Evolutionary conservation across 2,888 invertebrate species (phyloP).

Genomic region (Allophyes oxyacanthae): DNA sequence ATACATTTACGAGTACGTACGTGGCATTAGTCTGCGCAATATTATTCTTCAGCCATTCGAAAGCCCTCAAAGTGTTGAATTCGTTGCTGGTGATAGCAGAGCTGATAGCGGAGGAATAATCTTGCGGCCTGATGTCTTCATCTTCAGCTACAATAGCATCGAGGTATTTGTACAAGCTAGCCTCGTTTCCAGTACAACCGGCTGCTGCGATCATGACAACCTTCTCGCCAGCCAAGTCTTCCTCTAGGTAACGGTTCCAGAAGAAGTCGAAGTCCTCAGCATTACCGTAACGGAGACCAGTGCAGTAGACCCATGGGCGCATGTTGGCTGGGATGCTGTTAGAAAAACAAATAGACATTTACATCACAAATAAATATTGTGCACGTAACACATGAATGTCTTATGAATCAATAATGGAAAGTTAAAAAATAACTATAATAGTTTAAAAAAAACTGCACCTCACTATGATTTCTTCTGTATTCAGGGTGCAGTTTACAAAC

Average conservation of each 20-base stretch:
- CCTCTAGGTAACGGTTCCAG: conserved; percentile 89
- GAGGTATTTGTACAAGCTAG: conserved; percentile 70
- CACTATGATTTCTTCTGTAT: no score
- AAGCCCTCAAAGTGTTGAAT: conserved; percentile 87
- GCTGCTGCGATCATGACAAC: conserved; percentile 91
- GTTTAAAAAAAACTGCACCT: no score
- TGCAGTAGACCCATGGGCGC: conserved; percentile 93
- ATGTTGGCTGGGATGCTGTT: conserved; percentile 81
- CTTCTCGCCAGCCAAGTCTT: conserved; percentile 91
- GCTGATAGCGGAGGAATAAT: conserved; percentile 76
- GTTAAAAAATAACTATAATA: no score
- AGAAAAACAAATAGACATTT: background rate
- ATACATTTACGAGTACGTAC: conserved; percentile 8
- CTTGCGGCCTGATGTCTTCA: conserved; percentile 78
- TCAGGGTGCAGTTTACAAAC: no score
- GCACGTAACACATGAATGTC: no score
- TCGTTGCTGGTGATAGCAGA: conserved; percentile 88
- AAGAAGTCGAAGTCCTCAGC: conserved; percentile 91
- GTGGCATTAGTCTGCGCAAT: conserved; percentile 52
- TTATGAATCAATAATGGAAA: no score
- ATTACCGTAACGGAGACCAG: conserved; percentile 91
- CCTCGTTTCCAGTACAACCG: conserved; percentile 90
- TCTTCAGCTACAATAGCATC: conserved; percentile 67
- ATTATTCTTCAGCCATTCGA: conserved; percentile 85
- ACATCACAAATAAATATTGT: no score